Evolutionary conservation across 2,113 vertebrate species (phyloP), one percentile per base, ranked within the genome.

Genomic region (Clarias magur): DNA sequence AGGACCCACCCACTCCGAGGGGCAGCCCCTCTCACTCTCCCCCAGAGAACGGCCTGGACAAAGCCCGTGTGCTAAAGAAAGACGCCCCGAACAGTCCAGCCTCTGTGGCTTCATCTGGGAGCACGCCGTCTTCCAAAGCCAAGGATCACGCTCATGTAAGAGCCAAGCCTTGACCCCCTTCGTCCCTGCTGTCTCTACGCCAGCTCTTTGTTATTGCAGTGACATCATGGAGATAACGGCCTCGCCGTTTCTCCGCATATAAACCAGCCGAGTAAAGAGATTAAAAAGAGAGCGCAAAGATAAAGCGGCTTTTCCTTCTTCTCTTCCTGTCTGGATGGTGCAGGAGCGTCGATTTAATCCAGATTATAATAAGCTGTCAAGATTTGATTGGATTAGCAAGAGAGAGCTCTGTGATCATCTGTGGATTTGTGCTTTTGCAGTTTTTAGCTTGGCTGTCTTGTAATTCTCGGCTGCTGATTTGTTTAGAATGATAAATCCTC

Each of bases 41-140:
- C 1, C 98, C 97, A 0, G 98, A 99, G 91, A 99, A 99, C 0
- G 98, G 98, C 84, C 92, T 99, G 84, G 98, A 99, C 92, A 99
- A 99, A 92, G 92, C 95, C 17, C 95, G 98, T 0, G 95, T 95
- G 80, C 92, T 97, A 92, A 99, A 99, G 93, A 99, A 98, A 87
- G 98, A 99, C 0, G 96, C 96, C 0, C 98, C 98, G 0, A 97
- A 97, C 94, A 99, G 98, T 95, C 98, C 98, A 0, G 98, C 98
- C 91, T 99, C 98, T 0, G 96, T 99, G 12, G 97, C 97, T 81
- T 99, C 98, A n/a, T 99, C 98, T 53, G 97, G 98, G 92, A 99
- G 98, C 95, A 99, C 97, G 6, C 98, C 97, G 6, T 98, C 98
- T 73, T 99, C 98, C 91, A 99, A 99, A 95, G 97, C 97, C 30